These are phyloP conservation scores for Tetheella fluctuosa DNA, from an alignment of 2,888 invertebrate genomes.

Conservation along the genomic window DNA sequence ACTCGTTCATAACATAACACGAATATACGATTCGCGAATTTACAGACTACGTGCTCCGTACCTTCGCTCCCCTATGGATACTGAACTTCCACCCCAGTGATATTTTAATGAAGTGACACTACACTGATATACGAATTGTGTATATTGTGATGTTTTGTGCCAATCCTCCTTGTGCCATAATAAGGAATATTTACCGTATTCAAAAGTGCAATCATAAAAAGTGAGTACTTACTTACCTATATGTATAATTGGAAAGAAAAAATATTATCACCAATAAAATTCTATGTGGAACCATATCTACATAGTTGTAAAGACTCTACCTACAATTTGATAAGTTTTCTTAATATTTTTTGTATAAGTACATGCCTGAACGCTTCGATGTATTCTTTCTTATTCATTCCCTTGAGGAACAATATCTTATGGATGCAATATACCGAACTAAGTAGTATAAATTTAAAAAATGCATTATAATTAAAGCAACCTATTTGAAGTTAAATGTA, in stretches of 20 bases:
- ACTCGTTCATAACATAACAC: constrained; percentile 42
- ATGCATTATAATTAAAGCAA: no score
- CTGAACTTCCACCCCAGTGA: constrained; percentile 35
- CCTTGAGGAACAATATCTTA: no score
- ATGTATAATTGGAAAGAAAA: no score
- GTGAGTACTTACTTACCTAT: constrained; percentile 47
- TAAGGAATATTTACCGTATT: constrained; percentile 57
- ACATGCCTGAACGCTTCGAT: neutral
- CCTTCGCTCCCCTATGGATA: constrained; percentile 40
- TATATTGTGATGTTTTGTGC: constrained; percentile 80
- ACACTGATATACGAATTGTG: constrained; percentile 64
- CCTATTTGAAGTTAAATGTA: no score
- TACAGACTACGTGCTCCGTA: constrained; percentile 46
- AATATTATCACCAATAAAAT: no score
- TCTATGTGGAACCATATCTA: no score
- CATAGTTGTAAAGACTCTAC: no score
- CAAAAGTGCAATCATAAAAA: constrained; percentile 57
- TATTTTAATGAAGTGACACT: constrained; percentile 61
- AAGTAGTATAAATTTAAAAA: no score
- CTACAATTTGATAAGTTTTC: no score
- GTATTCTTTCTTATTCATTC: neutral
- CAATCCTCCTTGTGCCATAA: constrained; percentile 70
- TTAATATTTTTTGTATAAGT: no score
- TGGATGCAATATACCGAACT: no score
- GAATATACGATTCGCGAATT: constrained; percentile 39